These are phyloP conservation scores for Cephus sareptanus DNA, from an alignment of 2,888 invertebrate genomes.

Conservation along the genomic window DNA sequence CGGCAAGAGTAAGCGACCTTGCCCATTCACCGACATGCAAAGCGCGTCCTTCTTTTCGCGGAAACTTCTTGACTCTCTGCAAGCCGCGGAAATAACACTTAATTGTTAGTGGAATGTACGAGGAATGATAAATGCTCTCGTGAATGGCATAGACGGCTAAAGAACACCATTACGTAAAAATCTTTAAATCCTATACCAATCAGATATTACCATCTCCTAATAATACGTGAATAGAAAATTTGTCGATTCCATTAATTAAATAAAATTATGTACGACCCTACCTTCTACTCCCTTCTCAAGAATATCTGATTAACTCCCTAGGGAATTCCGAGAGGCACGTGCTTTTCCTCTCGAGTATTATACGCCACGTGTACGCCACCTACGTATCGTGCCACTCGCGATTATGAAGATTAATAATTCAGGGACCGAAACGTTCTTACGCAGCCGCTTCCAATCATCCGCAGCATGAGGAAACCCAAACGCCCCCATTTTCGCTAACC, in stretches of 20 bases:
- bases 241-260: not conserved
- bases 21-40: constrained; percentile 51
- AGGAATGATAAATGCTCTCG: not conserved
- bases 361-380: not conserved
- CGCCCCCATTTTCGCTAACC: constrained; percentile 6
- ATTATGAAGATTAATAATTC: not conserved
- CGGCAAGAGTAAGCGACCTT: constrained; percentile 48
- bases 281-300: not conserved
- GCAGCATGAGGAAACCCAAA: not conserved
- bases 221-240: not conserved
- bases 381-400: not conserved
- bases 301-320: constrained; percentile 33
- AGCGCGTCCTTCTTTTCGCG: constrained; percentile 54
- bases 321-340: constrained; percentile 39
- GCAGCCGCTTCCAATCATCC: not conserved
- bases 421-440: not conserved
- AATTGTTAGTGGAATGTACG: not conserved
- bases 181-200: not conserved
- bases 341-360: constrained; percentile 19
- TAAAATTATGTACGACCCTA: not conserved
- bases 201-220: not conserved
- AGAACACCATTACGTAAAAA: not conserved
- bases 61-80: constrained; percentile 38
- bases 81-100: not conserved
- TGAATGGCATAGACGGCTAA: not conserved